Base-by-base conservation (phyloP, 2,113 vertebrate species). In the Zeus faber region DNA sequence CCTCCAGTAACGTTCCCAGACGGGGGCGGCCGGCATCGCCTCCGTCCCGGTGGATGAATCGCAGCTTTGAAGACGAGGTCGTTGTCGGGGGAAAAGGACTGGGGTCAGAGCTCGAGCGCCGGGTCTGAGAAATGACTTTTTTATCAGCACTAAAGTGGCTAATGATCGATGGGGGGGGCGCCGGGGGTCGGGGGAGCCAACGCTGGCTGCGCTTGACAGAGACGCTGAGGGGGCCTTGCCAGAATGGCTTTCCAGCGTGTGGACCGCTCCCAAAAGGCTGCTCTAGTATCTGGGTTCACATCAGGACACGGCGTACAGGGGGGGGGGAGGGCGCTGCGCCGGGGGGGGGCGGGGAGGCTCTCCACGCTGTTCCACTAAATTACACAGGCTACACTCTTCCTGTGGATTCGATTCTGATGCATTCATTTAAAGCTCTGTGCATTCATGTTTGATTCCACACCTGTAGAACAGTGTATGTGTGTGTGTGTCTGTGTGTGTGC, bases 121-220 rank as follows among this genome's bases (percentile, higher is more conserved):
- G 23, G 3, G 13, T 49, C 62, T 54, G 26, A 61, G 62, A 74
- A 67, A 63, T 35, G 17, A 48, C 49, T 65, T 39, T 70, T 72
- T 70, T 68, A 70, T 64, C 71, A 69, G 56, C 60, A 59, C 65
- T 50, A 60, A 76, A 61, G 58, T 58, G 65, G 57, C 39, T 58
- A 33, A 58, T 74, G 67, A 82, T 79, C 72, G 59, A 66, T 76
- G 67, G 70, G 54, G 33, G 13, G 50, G 39, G n/a, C n/a, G n/a
- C n/a, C n/a, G n/a, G 26, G 65, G 62, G 75, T 76, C 63, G 73
- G 62, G 67, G 61, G 44, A 44, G 22, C 41, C 57, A 44, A 49
- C 39, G 51, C 57, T 51, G 64, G 77, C 63, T 57, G 54, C 10
- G 60, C 54, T 65, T 54, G 57, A 65, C 46, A 71, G 56, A 70